These are phyloP conservation scores for Latrodectus elegans DNA, from an alignment of 2,888 invertebrate species.

Conservation along the genomic window DNA sequence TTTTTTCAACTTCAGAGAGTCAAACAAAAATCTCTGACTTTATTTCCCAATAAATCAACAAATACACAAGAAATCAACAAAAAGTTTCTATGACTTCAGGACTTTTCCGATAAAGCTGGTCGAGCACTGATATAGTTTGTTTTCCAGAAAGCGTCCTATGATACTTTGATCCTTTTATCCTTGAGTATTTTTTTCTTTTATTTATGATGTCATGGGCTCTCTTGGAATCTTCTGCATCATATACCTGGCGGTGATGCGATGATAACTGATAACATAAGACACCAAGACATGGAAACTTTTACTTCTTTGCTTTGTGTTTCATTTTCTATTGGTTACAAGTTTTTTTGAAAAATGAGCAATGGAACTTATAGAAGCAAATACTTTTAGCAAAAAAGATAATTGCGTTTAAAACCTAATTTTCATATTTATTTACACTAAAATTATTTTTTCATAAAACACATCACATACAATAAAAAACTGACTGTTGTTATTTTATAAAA, in stretches of 20 bases:
- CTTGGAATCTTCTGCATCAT: slow-evolving; percentile 17
- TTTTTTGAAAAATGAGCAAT: no score
- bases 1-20: slow-evolving; percentile 36
- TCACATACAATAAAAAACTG: no score
- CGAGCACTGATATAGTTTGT: slow-evolving; percentile 12
- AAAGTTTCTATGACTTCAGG: background rate
- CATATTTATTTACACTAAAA: no score
- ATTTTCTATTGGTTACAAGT: no score
- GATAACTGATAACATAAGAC: slow-evolving; percentile 28
- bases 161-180: slow-evolving; percentile 42
- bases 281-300: no score
- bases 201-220: slow-evolving; percentile 2
- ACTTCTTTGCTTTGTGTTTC: no score
- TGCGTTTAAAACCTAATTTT: no score
- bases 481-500: no score
- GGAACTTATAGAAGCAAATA: no score
- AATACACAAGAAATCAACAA: slow-evolving; percentile 36
- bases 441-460: no score
- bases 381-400: no score
- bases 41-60: slow-evolving; percentile 11
- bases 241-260: slow-evolving; percentile 10
- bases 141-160: slow-evolving; percentile 9
- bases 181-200: background rate
- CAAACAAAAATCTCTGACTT: slow-evolving; percentile 32
- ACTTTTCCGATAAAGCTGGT: slow-evolving; percentile 15